Percentiles rank a stretch among this genome's conserved stretches.
phyloP scores from a whole-genome alignment of 2,113 vertebrate species.

The Carollia perspicillata region DNA sequence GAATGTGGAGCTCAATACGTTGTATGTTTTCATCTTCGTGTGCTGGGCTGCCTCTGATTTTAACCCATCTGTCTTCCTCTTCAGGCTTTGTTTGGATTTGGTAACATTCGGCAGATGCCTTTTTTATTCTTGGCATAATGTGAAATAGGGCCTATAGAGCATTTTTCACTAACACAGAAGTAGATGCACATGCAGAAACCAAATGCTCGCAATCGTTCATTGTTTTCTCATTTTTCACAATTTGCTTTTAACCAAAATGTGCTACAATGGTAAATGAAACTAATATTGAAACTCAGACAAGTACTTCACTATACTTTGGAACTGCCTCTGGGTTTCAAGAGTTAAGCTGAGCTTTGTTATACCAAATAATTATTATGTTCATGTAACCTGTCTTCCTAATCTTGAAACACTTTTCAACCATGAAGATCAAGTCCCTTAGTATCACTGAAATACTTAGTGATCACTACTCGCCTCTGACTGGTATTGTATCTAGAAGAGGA shows the following conservation, averaged over 20 bases:
- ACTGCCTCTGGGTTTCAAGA: background rate
- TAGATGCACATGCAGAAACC: background rate
- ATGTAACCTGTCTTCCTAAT: background rate
- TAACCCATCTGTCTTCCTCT: background rate
- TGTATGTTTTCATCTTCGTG: background rate
- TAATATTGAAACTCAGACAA: background rate
- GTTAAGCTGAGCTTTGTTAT: background rate
- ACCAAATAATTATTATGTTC: background rate
- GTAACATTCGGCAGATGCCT: background rate
- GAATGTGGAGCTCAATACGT: background rate
- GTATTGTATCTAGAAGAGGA: background rate
- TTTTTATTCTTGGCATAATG: background rate
- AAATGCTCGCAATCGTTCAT: background rate
- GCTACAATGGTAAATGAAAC: background rate
- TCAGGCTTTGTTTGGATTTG: background rate
- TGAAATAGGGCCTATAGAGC: background rate
- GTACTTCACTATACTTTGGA: background rate
- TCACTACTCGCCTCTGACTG: background rate
- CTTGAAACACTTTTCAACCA: background rate
- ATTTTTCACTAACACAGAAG: background rate
- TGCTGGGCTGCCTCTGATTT: background rate
- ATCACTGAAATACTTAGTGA: background rate
- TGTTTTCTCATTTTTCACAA: background rate
- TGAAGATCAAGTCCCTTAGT: background rate
- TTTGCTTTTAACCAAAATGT: background rate